Base-by-base conservation (phyloP, 92 coral and sea anemone species). In the Diadumene lineata region DNA sequence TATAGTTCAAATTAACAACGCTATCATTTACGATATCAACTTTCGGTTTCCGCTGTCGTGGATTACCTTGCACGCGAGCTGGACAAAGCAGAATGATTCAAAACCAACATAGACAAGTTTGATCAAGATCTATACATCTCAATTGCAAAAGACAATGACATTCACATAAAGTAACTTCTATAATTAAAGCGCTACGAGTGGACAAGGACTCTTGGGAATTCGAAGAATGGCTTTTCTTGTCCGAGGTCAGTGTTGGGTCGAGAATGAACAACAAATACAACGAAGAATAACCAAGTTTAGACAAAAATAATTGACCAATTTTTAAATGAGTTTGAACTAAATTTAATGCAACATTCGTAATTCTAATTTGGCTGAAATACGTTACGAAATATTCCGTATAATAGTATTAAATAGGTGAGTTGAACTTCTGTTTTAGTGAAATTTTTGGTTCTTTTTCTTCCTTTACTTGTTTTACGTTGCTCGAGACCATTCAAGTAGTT, bases 81-180 rank as follows among this genome's bases (percentile, higher is more conserved):
- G 32, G 23, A 8, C 26, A 38, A 3, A 22, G 31, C 38, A 60
- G 32, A 7, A 0, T 71, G 46, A 43, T 30, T 66, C 25, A 32
- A 56, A 19, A 56, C 48, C 48, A 4, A 6, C 13, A 38, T 6
- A 4, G 48, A 32, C 32, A 72, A 48, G 43, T 78, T 78, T 44
- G 74, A 55, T 63, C 53, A 73, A 55, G 68, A 48, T 58, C 68
- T 60, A 78, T 53, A 56, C 29, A 66, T 30, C 33, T 66, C 28
- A 56, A 55, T 67, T 50, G 43, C 66, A 13, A 53, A 68, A 67
- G 68, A 51, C 75, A 68, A 73, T 50, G 58, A 78, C 75, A 68
- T n/a, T n/a, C n/a, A n/a, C n/a, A n/a, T n/a, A 68, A 68, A 78
- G 82, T 78, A 23, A 18, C 64, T 64, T 77, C 33, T 66, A 66